A percentile compares a stretch with the other conserved stretches of the same genome.
phyloP scores from a whole-genome alignment of 2,113 vertebrate species.

The Vulpes ferrilata region DNA sequence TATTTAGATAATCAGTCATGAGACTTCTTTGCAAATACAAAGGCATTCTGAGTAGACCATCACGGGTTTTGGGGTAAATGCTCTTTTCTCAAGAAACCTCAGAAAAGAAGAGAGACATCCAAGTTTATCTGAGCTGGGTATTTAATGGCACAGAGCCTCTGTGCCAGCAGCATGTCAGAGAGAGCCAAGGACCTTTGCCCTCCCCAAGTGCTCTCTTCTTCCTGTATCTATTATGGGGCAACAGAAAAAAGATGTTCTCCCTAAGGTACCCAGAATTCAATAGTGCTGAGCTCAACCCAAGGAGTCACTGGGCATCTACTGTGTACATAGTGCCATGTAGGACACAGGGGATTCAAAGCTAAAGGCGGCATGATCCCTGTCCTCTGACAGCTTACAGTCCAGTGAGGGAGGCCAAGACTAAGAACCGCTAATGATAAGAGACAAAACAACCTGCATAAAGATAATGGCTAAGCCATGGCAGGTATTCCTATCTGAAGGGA shows the following conservation, averaged over 20 bases:
- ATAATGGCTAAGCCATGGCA: not conserved
- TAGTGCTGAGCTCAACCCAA: not conserved
- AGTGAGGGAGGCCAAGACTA: not conserved
- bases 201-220: not conserved
- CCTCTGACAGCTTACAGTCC: not conserved
- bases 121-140: not conserved
- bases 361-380: not conserved
- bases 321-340: not conserved
- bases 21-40: slow-evolving; percentile 12
- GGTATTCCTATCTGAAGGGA: not conserved
- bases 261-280: not conserved
- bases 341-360: not conserved
- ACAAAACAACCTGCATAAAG: not conserved
- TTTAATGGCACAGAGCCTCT: not conserved
- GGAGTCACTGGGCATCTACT: not conserved
- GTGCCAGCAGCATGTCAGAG: not conserved
- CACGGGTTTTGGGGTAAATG: not conserved
- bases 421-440: not conserved
- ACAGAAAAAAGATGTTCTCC: not conserved
- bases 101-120: not conserved
- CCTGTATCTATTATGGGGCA: not conserved
- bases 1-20: not conserved
- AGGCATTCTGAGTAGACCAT: not conserved
- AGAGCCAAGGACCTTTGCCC: not conserved
- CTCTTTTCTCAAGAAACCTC: not conserved